Base-by-base conservation (phyloP, 2,797 vertebrate genomes). In the Myoxocephalus aenaeus region DNA sequence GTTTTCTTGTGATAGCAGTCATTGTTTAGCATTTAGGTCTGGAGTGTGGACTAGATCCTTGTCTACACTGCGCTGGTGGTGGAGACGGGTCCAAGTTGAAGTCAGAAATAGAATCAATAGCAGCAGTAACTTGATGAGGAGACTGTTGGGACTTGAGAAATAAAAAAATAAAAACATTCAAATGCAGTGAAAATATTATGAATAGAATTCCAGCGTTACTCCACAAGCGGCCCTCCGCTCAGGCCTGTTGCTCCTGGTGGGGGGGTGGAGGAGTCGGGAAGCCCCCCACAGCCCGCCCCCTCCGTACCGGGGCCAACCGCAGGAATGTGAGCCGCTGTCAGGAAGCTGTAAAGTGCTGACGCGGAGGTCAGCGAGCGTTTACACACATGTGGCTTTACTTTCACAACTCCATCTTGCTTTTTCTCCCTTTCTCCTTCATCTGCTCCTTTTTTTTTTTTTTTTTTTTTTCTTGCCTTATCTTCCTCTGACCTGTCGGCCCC, bases 291-390 rank as follows among this genome's bases (percentile, higher is more conserved):
- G 18, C 53, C 38, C 25, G 4, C 74, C 13, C 27, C 34, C 46
- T 69, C 78, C 51, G 46, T 81, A 78, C 73, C 53, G 25, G 62
- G 83, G 78, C 87, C 75, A 79, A 88, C 92, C 92, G 20, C 92
- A 93, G 92, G 94, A 95, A 95, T 95, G 94, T 38, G 77, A 90
- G 89, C 90, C 76, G 85, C 89, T 86, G 90, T 91, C 89, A 92
- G 91, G 93, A 93, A 94, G 90, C 91, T 82, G 90, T 94, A 93
- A 95, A 95, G 90, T 93, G 92, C 93, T 94, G 93, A 94, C 50
- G 92, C 82, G 59, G 90, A 92, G 93, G 92, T 95, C 93, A 93
- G 86, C 79, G 74, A 92, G 82, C 88, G 69, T 93, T 94, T 94
- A 90, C 90, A 87, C 93, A 94, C 92, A 94, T 94, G 91, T 94